Evolutionary conservation across 2,113 vertebrate genomes (phyloP).

Genomic region (Nesogale talazaci): DNA sequence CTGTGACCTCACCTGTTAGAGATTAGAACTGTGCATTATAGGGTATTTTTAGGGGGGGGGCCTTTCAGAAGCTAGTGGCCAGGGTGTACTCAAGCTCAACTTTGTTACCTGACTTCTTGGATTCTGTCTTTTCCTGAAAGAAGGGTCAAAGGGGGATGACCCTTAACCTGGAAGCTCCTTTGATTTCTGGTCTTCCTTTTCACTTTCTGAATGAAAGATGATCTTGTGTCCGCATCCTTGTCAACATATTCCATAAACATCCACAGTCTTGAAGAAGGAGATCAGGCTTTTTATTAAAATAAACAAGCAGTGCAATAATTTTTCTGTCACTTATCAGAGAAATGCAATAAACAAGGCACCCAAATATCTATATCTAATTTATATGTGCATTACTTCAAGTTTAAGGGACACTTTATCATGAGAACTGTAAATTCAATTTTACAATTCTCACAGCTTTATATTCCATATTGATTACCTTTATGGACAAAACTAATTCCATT

Average conservation of each 20-base stretch:
- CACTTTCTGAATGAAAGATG: background rate
- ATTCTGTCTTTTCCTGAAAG: constrained; percentile 5
- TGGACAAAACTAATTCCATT: constrained; percentile 46
- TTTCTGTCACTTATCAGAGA: constrained; percentile 28
- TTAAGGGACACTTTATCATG: constrained; percentile 16
- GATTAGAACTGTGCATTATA: background rate
- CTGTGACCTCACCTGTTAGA: background rate
- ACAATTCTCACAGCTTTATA: constrained; percentile 47
- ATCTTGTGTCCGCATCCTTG: background rate
- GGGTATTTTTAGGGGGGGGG: background rate
- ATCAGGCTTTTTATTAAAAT: constrained; percentile 39
- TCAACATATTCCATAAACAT: background rate
- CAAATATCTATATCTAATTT: constrained; percentile 24
- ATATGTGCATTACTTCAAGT: constrained; percentile 25
- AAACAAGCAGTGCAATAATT: background rate
- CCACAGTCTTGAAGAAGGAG: background rate
- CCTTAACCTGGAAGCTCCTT: background rate
- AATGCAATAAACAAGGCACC: constrained; percentile 18
- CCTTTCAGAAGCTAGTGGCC: background rate
- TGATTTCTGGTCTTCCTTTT: background rate
- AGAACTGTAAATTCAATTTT: constrained; percentile 39
- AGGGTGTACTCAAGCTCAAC: background rate
- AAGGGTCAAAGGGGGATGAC: background rate
- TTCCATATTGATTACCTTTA: constrained; percentile 56
- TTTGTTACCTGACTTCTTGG: background rate